Base-by-base conservation (phyloP, 64 coral and sea anemone genomes). In the Actinia tenebrosa region DNA sequence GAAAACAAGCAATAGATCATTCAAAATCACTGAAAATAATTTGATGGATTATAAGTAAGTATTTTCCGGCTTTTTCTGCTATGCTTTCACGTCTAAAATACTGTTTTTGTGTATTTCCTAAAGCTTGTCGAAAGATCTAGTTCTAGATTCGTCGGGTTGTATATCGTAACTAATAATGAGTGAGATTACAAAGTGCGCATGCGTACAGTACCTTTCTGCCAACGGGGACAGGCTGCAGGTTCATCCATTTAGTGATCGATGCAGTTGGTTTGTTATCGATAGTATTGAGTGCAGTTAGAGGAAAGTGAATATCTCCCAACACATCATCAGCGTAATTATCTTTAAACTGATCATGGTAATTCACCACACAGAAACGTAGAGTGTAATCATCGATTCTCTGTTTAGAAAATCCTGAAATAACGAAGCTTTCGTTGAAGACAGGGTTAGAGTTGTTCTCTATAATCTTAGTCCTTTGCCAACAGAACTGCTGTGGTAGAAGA, bases 331-430 rank as follows among this genome's bases (percentile, higher is more conserved):
- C 93, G 77, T 95, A 98, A 2, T 87, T 87, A 47, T 92, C 96
- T 68, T 92, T 91, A n/a, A 92, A 98, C 1, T 52, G 83, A n/a
- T 94, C 88, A 13, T 62, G 80, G 16, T 92, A 93, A 56, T 98
- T 98, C 16, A 98, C 93, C 1, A 89, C 93, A 60, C 90, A 87
- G 59, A 98, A 95, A 25, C 91, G 88, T 27, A 98, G 60, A 16
- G 86, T 95, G 86, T 98, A 98, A 19, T 95, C 90, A 60, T 88
- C 79, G 23, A 98, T 84, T 79, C 93, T 83, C 23, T 98, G 93
- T 37, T 98, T 92, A 27, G 96, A 98, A 77, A 98, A 98, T 16
- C 96, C 96, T 0, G 96, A 98, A 79, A 98, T 95, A 15, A 98
- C 91, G 52, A 98, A 98, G 18, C 87, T 92, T 79, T 98, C 96